A percentile compares a stretch with the other conserved stretches of the same genome.
Conservation (phyloP, 2,797 vertebrate species). For the Notolepis coatsorum region DNA sequence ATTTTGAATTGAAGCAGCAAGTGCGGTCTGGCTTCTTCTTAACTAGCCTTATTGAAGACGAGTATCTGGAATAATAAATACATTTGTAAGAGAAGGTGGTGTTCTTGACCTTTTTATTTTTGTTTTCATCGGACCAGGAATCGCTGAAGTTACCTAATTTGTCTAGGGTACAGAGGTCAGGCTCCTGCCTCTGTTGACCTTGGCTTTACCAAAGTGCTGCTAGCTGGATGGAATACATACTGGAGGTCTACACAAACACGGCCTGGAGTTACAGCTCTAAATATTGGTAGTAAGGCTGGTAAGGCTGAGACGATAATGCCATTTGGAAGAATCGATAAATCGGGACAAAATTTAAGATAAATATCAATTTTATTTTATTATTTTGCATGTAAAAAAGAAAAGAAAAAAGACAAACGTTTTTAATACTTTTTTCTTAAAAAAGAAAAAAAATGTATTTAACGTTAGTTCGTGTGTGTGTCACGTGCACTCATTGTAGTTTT, state of each 20-base stretch:
- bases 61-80: slow-evolving; percentile 1
- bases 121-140: neutral
- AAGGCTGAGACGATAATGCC: too few relatives aligned
- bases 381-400: too few relatives aligned
- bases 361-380: too few relatives aligned
- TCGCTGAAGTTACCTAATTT: neutral
- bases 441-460: too few relatives aligned
- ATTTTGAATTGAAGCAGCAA: too few relatives aligned
- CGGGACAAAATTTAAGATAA: too few relatives aligned
- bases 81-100: neutral
- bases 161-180: neutral
- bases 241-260: slow-evolving; percentile 11
- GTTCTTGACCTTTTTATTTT: neutral
- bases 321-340: too few relatives aligned
- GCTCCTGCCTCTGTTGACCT: neutral
- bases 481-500: too few relatives aligned
- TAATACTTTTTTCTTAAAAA: too few relatives aligned
- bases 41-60: neutral
- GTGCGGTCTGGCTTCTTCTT: slow-evolving; percentile 10
- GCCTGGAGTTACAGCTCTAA: slow-evolving; percentile 5
- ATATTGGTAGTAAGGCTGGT: too few relatives aligned
- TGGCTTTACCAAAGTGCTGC: neutral
- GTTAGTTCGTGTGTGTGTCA: too few relatives aligned
- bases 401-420: too few relatives aligned
- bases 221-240: neutral